Base-by-base conservation (phyloP, 2,888 invertebrate species). In the Hypomecis punctinalis region DNA sequence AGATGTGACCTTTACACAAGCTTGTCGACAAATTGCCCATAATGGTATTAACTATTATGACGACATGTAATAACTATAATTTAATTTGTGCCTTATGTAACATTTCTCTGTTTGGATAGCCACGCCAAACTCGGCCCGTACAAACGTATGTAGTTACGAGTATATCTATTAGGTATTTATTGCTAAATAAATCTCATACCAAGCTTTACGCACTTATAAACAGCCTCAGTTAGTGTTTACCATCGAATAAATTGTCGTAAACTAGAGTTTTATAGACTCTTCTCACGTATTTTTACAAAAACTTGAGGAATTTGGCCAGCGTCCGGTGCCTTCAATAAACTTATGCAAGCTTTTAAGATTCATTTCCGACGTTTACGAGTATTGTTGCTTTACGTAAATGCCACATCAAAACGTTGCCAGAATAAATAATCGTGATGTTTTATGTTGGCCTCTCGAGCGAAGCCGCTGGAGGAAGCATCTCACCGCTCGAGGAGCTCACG, bases 1-100 rank as follows among this genome's bases (percentile, higher is more conserved):
- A 47, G 68, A 67, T 69, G 48, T 56, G 72, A 72, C 73, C 76
- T 64, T 73, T 62, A 65, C 39, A 58, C 45, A 37, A 64, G 58
- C 70, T 68, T 70, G 68, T 63, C 48, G 36, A 69, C 69, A 61
- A 70, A 63, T 49, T 63, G 57, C 43, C 40, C 40, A 40, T 65
- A 67, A 69, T 69, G 48, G 65, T 54, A 68, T 65, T 61, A 56
- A 47, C 64, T 67, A 68, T 59, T 63, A 63, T 43, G 43, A 59
- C 61, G 11, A 53, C 6, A 36, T 59, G 43, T 61, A 49, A 33
- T 53, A 61, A 40, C 11, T 10, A 47, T 23, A 56, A 56, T 56
- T 56, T 56, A 56, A 47, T 56, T 47, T 56, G 51, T 51, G 39
- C 10, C 43, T 11, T 45, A 45, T 10, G 56, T 23, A 56, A 47